Evolutionary conservation across 2,113 vertebrate genomes (phyloP).

Genomic region (Plecotus auritus): DNA sequence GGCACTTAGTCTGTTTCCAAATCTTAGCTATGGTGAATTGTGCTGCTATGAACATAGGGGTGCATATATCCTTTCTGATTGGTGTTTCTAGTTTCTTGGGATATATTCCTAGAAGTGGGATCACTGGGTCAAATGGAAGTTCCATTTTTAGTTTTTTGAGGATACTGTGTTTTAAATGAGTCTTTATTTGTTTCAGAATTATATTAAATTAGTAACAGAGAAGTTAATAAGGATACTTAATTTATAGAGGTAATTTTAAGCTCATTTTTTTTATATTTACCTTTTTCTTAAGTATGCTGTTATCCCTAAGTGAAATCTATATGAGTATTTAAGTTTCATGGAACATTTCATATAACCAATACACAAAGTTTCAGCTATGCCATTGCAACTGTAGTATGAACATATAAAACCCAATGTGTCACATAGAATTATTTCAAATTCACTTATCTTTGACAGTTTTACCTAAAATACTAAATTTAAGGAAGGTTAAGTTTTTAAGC

Average conservation of each 20-base stretch:
- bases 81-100: no score
- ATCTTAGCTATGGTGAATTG: no score
- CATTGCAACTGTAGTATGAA: background rate
- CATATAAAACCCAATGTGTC: background rate
- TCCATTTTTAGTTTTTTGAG: no score
- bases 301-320: constrained; percentile 14
- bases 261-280: background rate
- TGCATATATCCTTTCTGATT: no score
- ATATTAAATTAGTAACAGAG: background rate
- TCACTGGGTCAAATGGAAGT: no score
- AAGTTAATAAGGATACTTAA: background rate
- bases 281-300: background rate
- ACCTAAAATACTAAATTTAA: background rate
- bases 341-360: background rate
- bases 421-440: constrained; percentile 33
- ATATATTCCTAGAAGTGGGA: no score
- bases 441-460: background rate
- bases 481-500: background rate
- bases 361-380: background rate
- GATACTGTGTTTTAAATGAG: background rate
- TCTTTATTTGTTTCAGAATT: background rate
- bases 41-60: no score
- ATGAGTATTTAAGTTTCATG: background rate
- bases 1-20: no score
- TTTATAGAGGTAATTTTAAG: background rate